Evolutionary conservation across 1,140 invertebrate genomes (phyloP), one percentile per base, ranked within the genome.

Genomic region (Brachionus rotundiformis): DNA sequence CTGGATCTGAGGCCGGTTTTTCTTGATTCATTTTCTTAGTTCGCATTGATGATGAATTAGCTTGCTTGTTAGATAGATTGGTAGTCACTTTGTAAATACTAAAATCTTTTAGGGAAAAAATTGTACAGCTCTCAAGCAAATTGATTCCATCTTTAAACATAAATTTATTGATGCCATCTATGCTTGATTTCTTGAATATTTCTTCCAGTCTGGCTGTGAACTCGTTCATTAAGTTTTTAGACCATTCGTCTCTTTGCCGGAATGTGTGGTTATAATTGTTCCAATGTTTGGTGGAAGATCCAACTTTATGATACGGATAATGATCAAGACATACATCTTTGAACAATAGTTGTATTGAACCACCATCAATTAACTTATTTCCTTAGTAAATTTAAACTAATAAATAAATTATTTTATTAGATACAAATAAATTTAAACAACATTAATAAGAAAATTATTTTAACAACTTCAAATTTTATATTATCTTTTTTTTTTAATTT

Each of bases 301-400:
- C 91, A 81, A 95, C 94, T 84, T 95, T 91, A 88, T 98, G 95
- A 90, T 96, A 98, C 0, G 96, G 96, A 89, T 98, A 99, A 86
- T 95, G 94, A 88, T 98, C 96, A 8, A 98, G 89, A 86, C 95
- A 92, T 86, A 98, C 92, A 86, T 92, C 89, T 29, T 86, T 90
- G 23, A 99, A 87, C 4, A 93, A 93, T 44, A 98, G 92, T 89
- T 98, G 96, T 81, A 98, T 88, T n/a, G 95, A 94, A 3, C 94
- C 96, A 19, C 95, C 95, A 82, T 93, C 92, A 84, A 93, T 91
- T 49, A 96, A 86, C 68, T 93, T 92, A 0, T 94, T 41, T 83
- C 83, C 8, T 83, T 33, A 19, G n/a, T n/a, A n/a, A n/a, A n/a
- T n/a, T n/a, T n/a, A n/a, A n/a, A n/a, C n/a, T n/a, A n/a, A n/a